Evolutionary conservation across 2,888 invertebrate species (phyloP).

Genomic region (Andrena bicolor): DNA sequence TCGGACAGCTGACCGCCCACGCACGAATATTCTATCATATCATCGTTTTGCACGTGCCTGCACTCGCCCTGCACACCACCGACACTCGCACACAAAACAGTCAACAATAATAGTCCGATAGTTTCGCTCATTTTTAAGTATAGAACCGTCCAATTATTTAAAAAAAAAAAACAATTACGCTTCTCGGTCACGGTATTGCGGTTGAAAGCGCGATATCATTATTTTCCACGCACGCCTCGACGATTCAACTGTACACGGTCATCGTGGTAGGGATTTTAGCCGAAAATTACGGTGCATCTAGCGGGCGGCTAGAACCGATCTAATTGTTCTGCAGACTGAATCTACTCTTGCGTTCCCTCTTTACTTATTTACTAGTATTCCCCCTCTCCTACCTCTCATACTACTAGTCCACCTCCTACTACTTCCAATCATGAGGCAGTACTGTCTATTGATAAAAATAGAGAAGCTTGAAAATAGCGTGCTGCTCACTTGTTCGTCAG

Average conservation of each 20-base stretch:
- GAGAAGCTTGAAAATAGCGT: slow-evolving; percentile 77
- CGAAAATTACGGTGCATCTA: slow-evolving; percentile 42
- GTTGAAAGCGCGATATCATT: slow-evolving; percentile 20
- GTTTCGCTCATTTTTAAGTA: slow-evolving; percentile 64
- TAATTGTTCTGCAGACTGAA: slow-evolving; percentile 79
- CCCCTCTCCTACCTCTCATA: slow-evolving; percentile 72
- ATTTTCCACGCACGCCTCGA: slow-evolving; percentile 18
- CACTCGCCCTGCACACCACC: slow-evolving; percentile 71
- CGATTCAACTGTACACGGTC: slow-evolving; percentile 26
- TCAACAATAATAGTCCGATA: slow-evolving; percentile 52
- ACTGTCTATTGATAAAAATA: slow-evolving; percentile 81
- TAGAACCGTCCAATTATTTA: neutral
- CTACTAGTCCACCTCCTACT: slow-evolving; percentile 72
- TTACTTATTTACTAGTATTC: slow-evolving; percentile 82
- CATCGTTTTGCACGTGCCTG: slow-evolving; percentile 71
- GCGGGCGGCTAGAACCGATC: slow-evolving; percentile 52
- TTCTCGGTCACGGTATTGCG: neutral
- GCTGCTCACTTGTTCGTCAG: slow-evolving; percentile 64
- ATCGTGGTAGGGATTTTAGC: slow-evolving; percentile 62
- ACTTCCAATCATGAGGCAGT: slow-evolving; percentile 77
- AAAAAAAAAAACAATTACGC: slow-evolving; percentile 19
- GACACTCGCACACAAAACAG: slow-evolving; percentile 56
- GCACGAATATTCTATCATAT: slow-evolving; percentile 78
- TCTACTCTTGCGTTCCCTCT: slow-evolving; percentile 76
- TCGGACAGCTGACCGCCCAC: slow-evolving; percentile 75